These are phyloP conservation scores for Eilema caniola DNA, from an alignment of 2,888 invertebrate species.

Conservation along the genomic window DNA sequence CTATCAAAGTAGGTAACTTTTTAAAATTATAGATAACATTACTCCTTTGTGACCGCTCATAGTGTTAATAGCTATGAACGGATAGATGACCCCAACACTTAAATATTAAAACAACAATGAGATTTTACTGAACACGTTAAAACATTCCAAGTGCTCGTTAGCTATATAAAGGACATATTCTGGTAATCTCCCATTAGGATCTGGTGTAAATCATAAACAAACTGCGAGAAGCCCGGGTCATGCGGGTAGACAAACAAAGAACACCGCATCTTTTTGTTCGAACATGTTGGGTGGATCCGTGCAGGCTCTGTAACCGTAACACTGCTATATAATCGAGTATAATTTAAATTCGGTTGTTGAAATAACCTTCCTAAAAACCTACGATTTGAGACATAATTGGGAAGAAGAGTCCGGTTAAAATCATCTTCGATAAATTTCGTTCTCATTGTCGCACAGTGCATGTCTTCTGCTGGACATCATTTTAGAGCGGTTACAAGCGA, in stretches of 20 bases:
- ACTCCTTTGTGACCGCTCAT: background rate
- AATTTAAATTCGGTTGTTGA: background rate
- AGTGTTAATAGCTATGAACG: background rate
- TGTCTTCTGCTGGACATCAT: no score
- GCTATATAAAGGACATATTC: constrained; percentile 23
- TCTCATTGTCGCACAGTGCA: no score
- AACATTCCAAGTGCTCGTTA: constrained; percentile 11
- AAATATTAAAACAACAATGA: background rate
- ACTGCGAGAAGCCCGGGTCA: constrained; percentile 52
- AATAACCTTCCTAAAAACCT: no score
- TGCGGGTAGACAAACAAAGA: constrained; percentile 75
- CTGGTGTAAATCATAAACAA: constrained; percentile 55
- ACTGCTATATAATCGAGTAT: background rate
- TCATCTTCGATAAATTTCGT: no score
- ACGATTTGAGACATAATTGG: background rate
- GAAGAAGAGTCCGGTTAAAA: background rate
- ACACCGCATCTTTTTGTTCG: constrained; percentile 58
- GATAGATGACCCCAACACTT: background rate
- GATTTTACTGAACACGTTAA: background rate
- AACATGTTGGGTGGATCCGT: constrained; percentile 14
- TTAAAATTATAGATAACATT: background rate
- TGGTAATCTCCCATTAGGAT: constrained; percentile 37
- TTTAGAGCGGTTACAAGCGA: no score
- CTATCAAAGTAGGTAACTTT: background rate
- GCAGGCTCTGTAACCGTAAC: constrained; percentile 1